Conservation (phyloP, 2,888 invertebrate genomes). For the Didymodactylos carnosus region DNA sequence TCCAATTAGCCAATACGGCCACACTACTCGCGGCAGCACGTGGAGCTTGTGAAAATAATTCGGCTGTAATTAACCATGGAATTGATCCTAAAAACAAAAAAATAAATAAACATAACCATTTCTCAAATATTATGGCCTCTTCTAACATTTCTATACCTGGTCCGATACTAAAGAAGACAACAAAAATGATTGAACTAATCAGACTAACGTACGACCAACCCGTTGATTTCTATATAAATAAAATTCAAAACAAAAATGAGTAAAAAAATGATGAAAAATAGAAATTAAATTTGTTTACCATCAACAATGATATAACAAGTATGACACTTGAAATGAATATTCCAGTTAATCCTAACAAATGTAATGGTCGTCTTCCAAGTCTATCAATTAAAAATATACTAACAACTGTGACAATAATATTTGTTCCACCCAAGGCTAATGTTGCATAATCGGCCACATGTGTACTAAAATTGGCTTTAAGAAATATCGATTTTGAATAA, state of each 20-base stretch:
- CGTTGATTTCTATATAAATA: no score
- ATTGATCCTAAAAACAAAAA: no score
- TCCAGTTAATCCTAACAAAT: slow-evolving; percentile 80
- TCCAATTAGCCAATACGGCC: slow-evolving; percentile 87
- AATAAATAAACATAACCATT: no score
- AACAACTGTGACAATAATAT: slow-evolving; percentile 86
- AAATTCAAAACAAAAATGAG: no score
- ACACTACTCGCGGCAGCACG: slow-evolving; percentile 89
- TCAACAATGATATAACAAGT: not conserved
- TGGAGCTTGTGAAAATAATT: slow-evolving; percentile 84
- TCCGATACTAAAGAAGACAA: slow-evolving; percentile 87
- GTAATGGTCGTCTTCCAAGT: slow-evolving; percentile 73
- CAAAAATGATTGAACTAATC: slow-evolving; percentile 83
- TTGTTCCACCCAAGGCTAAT: slow-evolving; percentile 78
- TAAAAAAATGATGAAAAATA: no score
- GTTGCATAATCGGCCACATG: slow-evolving; percentile 66
- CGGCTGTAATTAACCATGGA: slow-evolving; percentile 94
- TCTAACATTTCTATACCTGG: no score
- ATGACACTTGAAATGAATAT: slow-evolving; percentile 88
- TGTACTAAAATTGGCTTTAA: slow-evolving; percentile 60
- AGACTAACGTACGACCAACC: not conserved
- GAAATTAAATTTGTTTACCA: no score
- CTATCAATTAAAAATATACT: slow-evolving; percentile 88
- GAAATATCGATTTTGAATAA: slow-evolving; percentile 78
- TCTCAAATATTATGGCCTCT: no score